Base-by-base conservation (phyloP, 2,797 vertebrate species). In the Peromyscus nudipes region DNA sequence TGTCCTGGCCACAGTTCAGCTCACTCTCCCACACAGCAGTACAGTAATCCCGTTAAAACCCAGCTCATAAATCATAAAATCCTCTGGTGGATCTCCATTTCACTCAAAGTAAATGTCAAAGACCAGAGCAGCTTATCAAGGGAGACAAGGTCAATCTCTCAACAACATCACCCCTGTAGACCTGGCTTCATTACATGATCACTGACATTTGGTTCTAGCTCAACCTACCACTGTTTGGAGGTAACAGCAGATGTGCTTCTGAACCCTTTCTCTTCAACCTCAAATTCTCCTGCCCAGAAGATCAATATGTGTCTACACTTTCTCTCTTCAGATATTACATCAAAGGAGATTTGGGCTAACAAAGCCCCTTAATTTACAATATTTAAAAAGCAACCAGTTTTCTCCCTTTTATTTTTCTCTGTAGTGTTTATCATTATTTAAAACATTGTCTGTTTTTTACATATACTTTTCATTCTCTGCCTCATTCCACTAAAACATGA, bases 31-130 rank as follows among this genome's bases (percentile, higher is more conserved):
- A 57, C 10, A 67, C 0, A 6, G 31, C 9, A 43, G 40, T 9
- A 55, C 64, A 17, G 81, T 40, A 76, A 49, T 57, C 13, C n/a
- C 62, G 16, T 81, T 83, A 40, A 81, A 62, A 60, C 5, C 5
- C 69, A 85, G 60, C 23, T 43, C 23, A 8, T 46, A 29, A 71
- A 12, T 52, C 62, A 81, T 4, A 43, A 80, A 37, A 43, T 1
- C 2, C 21, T 91, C 79, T 4, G 23, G 1, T 40, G 27, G 31
- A 5, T 76, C 55, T 85, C 75, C 77, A 19, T 55, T 82, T 62
- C n/a, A 62, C 31, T 77, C 5, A n/a, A 13, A 76, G 49, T 67
- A 88, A 69, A 92, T 21, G 31, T 85, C 62, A 91, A 88, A 95
- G 23, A 37, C 43, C 65, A n/a, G 9, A 88, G 29, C 40, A 34